Conservation (phyloP, 2,888 invertebrate species). For the Auanema freiburgensis region DNA sequence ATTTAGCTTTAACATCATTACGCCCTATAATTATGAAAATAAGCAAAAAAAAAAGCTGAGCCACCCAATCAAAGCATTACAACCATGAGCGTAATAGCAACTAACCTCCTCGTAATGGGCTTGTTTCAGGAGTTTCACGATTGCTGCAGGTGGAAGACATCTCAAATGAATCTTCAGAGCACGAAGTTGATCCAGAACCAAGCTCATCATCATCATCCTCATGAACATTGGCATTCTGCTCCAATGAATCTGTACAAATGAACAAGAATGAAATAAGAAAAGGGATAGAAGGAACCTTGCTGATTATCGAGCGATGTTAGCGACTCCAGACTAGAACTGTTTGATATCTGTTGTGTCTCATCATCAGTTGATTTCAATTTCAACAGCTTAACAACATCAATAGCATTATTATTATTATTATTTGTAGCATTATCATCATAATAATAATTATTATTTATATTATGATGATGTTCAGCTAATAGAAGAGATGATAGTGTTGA, state of each 20-base stretch:
- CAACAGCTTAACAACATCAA: conserved; percentile 31
- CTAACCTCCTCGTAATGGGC: conserved; percentile 15
- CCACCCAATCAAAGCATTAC: no score
- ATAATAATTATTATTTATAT: not conserved
- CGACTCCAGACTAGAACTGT: conserved; percentile 38
- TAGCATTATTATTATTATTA: not conserved
- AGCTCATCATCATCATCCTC: conserved; percentile 29
- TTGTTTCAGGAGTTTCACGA: conserved; percentile 11
- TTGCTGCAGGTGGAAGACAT: conserved; percentile 38
- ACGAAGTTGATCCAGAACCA: conserved; percentile 52
- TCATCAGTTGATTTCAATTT: conserved; percentile 26
- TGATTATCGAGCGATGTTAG: conserved; percentile 33
- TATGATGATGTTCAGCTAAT: conserved; percentile 29
- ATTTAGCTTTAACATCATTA: no score
- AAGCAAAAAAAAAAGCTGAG: no score
- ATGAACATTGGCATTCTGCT: conserved; percentile 1
- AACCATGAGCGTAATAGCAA: not conserved
- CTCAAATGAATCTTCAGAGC: conserved; percentile 58
- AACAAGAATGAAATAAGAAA: no score
- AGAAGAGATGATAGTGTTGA: conserved; percentile 8
- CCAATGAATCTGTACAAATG: conserved; percentile 15
- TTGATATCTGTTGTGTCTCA: conserved; percentile 34
- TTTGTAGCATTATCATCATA: not conserved
- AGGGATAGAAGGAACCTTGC: conserved; percentile 24
- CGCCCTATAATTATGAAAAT: no score